Conservation (phyloP, 2,888 invertebrate genomes). For the Fragum sueziense region DNA sequence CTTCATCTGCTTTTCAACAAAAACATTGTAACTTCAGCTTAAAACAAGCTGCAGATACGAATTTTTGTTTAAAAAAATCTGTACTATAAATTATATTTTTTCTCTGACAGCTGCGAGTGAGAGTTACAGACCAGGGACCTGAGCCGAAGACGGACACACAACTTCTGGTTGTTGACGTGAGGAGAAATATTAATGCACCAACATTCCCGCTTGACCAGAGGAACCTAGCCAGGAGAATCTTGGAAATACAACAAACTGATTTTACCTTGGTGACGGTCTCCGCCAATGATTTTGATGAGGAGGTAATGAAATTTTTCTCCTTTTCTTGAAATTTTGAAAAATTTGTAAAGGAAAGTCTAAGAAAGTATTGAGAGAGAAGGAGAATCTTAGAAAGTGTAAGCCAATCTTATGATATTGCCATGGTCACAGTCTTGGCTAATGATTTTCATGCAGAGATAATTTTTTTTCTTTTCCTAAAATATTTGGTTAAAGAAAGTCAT, state of each 20-base stretch:
- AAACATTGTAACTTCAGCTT: too few relatives aligned
- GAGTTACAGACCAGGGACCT: constrained; percentile 62
- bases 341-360: too few relatives aligned
- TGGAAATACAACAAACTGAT: constrained; percentile 7
- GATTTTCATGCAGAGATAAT: too few relatives aligned
- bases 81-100: too few relatives aligned
- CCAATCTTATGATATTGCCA: neutral
- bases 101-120: constrained; percentile 57
- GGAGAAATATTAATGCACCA: constrained; percentile 55
- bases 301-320: constrained; percentile 5
- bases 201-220: neutral
- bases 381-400: neutral
- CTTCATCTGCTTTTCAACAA: too few relatives aligned
- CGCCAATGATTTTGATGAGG: constrained; percentile 14
- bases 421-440: too few relatives aligned
- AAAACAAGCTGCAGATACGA: too few relatives aligned
- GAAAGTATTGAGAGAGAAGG: neutral
- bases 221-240: neutral
- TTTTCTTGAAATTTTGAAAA: neutral
- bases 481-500: too few relatives aligned
- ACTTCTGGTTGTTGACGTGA: constrained; percentile 45
- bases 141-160: constrained; percentile 53
- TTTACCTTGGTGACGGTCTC: neutral
- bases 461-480: too few relatives aligned
- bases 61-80: too few relatives aligned